Conservation (phyloP, 2,888 invertebrate genomes). For the Limulus polyphemus region DNA sequence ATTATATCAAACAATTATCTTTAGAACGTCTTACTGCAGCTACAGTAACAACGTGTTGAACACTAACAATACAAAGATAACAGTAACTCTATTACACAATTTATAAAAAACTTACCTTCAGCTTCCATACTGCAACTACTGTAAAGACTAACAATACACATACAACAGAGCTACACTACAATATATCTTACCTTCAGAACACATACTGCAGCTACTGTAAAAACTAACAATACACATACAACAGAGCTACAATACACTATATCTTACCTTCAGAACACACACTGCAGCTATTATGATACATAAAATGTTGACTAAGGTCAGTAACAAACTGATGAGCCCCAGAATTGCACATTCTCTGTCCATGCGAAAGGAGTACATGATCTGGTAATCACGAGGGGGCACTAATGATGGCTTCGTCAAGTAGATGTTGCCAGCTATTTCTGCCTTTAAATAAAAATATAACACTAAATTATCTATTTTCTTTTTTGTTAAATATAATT, state of each 20-base stretch:
- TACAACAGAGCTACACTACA: too few species aligned
- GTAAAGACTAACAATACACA: too few species aligned
- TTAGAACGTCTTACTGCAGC: too few species aligned
- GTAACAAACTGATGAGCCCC: constrained; percentile 62
- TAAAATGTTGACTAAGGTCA: constrained; percentile 67
- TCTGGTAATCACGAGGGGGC: constrained; percentile 33
- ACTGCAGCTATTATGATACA: constrained; percentile 45
- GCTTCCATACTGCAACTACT: too few species aligned
- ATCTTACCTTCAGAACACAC: constrained; percentile 24
- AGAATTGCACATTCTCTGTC: constrained; percentile 63
- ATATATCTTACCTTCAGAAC: constrained; percentile 22
- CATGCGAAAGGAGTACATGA: constrained; percentile 58
- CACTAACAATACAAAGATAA: too few species aligned
- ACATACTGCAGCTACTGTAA: not conserved
- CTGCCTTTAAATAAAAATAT: not conserved
- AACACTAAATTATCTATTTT: not conserved
- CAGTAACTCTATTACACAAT: too few species aligned
- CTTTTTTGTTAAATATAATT: not conserved
- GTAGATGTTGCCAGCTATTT: too few species aligned
- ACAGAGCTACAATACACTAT: not conserved
- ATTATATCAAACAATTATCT: too few species aligned
- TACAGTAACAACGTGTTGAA: too few species aligned
- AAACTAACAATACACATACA: too few species aligned
- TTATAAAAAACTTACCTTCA: too few species aligned
- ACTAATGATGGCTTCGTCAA: constrained; percentile 18